Conservation (phyloP, 2,113 vertebrate genomes). For the Ictidomys tridecemlineatus region DNA sequence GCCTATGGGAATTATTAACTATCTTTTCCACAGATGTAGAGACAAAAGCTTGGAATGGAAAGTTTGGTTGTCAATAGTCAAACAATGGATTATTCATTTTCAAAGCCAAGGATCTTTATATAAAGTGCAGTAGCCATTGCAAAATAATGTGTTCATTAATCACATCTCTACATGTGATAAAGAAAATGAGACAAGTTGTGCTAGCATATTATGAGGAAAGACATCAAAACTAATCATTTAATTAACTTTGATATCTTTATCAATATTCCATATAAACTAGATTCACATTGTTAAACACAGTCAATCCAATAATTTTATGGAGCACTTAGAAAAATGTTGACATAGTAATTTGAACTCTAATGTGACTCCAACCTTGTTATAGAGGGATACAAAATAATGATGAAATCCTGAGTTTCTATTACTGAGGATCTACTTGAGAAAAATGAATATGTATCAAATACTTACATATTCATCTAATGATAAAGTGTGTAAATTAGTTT, state of each 20-base stretch:
- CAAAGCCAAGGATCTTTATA: background rate
- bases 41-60: background rate
- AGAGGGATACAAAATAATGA: background rate
- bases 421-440: background rate
- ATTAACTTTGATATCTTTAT: conserved; percentile 30
- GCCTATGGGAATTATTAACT: background rate
- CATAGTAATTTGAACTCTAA: conserved; percentile 18
- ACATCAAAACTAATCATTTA: background rate
- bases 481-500: background rate
- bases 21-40: background rate
- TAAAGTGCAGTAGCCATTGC: background rate
- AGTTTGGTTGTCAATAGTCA: background rate
- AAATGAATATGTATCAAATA: background rate
- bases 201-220: background rate
- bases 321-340: background rate
- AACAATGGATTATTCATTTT: background rate
- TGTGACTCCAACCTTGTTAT: background rate
- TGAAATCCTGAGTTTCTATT: background rate
- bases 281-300: conserved; percentile 28
- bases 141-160: background rate
- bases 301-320: conserved; percentile 28
- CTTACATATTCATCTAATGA: background rate
- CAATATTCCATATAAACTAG: conserved; percentile 45
- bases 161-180: background rate
- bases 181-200: background rate